Evolutionary conservation across 2,797 vertebrate genomes (phyloP), one percentile per base, ranked within the genome.

Genomic region (Pipistrellus kuhlii): DNA sequence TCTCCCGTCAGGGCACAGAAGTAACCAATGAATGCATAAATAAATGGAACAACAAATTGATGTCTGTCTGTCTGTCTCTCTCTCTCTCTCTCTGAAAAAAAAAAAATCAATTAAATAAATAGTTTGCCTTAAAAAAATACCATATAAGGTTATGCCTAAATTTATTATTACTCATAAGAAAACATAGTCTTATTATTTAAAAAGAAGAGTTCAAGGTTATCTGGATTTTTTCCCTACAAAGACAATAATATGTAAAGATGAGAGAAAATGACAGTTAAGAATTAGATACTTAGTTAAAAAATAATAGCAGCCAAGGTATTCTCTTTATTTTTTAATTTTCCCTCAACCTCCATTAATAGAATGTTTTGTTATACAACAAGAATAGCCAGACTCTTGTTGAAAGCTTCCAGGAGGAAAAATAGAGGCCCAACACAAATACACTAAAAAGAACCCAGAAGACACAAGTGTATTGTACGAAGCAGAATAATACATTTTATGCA

Each of bases 261-360:
- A 83, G 82, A 77, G 48, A 53, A 77, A 46, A 68, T 72, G 48
- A 53, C 3, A 62, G 4, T 83, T 41, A 93, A 87, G 46, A 90
- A 83, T 62, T 57, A 59, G 21, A 64, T n/a, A 41, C 51, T 81
- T 83, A 48, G 30, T 92, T 55, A 17, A 55, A 94, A 90, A 80
- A 30, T 38, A 88, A 78, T 38, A 66, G 46, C 41, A 64, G 57
- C 41, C 35, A 68, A 68, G 75, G 66, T 17, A 35, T 48, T 2
- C 5, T 64, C 51, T 73, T 68, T 68, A 82, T 80, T 23, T 25
- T 78, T 88, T 55, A 76, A 77, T n/a, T 73, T 84, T 32, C 9
- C 57, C 44, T 75, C 25, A 59, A 11, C 46, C 5, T 84, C 17
- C 21, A 20, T 88, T 51, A 44, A 69, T 20, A 78, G 48, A 59